phyloP scores from a whole-genome alignment of 2,113 vertebrate species.

The Carassius gibelio region DNA sequence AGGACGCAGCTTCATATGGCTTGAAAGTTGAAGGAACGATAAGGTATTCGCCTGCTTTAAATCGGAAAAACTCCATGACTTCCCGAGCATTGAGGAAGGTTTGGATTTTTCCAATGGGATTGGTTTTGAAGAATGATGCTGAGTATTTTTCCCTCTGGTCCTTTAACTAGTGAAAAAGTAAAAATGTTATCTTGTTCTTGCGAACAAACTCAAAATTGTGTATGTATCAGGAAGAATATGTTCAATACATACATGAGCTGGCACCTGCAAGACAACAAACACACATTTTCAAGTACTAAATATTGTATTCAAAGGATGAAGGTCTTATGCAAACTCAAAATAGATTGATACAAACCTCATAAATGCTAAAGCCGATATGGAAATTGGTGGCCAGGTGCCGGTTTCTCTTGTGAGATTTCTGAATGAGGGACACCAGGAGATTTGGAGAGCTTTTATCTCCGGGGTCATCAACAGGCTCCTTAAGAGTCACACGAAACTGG shows the following conservation, averaged over 20 bases:
- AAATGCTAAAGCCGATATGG: conserved; percentile 69
- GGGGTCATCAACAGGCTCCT: not conserved
- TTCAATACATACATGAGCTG: conserved; percentile 66
- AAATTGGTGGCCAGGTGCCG: conserved; percentile 56
- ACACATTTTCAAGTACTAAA: not conserved
- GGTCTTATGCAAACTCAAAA: not conserved
- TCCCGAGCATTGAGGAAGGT: conserved; percentile 61
- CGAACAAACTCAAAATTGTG: not conserved
- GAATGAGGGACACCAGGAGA: conserved; percentile 71
- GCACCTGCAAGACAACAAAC: conserved; percentile 61
- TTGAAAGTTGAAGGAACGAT: conserved; percentile 69
- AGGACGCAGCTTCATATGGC: conserved; percentile 62
- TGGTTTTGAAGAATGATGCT: conserved; percentile 63
- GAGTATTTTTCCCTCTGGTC: conserved; percentile 60
- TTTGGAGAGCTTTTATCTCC: conserved; percentile 44
- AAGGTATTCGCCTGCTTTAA: conserved; percentile 69
- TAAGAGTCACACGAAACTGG: conserved; percentile 66
- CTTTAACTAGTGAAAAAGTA: conserved; percentile 32
- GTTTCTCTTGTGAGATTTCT: conserved; percentile 70
- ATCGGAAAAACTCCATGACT: conserved; percentile 60
- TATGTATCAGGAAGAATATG: not conserved
- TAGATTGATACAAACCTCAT: conserved; percentile 54
- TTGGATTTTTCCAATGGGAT: conserved; percentile 51
- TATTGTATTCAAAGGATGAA: not conserved
- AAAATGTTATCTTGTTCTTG: not conserved